Conservation (phyloP, 1,140 invertebrate species). For the Cheumatopsyche charites region DNA sequence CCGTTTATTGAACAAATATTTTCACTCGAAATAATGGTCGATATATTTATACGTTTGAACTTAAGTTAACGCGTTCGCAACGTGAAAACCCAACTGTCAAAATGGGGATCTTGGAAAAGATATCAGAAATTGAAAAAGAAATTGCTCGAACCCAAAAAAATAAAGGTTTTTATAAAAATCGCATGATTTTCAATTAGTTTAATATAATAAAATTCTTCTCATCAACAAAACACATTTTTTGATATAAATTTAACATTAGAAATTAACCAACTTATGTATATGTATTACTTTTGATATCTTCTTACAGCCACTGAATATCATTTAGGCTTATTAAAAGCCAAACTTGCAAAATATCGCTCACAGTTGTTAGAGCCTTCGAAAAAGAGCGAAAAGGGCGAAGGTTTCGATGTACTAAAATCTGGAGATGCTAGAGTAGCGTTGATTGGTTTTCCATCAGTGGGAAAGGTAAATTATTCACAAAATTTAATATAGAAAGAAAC, state of each 20-base stretch:
- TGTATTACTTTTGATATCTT: no score
- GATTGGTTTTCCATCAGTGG: slow-evolving; percentile 97
- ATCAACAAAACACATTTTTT: not conserved
- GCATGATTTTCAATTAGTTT: not conserved
- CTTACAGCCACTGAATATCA: slow-evolving; percentile 97
- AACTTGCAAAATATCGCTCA: slow-evolving; percentile 96
- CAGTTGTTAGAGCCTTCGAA: slow-evolving; percentile 95
- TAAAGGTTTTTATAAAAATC: slow-evolving; percentile 78
- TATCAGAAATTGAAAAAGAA: slow-evolving; percentile 97
- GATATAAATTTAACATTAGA: slow-evolving; percentile 23
- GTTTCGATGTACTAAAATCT: slow-evolving; percentile 99
- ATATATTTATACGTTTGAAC: not conserved
- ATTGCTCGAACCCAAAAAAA: slow-evolving; percentile 99
- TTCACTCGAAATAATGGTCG: not conserved
- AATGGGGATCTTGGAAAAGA: slow-evolving; percentile 98
- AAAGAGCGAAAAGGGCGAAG: slow-evolving; percentile 97
- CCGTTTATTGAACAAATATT: not conserved
- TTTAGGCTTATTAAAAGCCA: slow-evolving; percentile 97
- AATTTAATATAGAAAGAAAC: no score
- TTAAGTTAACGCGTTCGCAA: not conserved
- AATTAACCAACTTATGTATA: slow-evolving; percentile 53
- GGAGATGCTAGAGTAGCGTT: slow-evolving; percentile 98
- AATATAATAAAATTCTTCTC: no score
- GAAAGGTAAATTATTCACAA: slow-evolving; percentile 73
- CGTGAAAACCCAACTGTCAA: slow-evolving; percentile 54